A percentile compares a stretch with the other conserved stretches of the same genome.
Evolutionary conservation across 2,797 vertebrate genomes (phyloP).

Genomic region (Diglossa cyanea): DNA sequence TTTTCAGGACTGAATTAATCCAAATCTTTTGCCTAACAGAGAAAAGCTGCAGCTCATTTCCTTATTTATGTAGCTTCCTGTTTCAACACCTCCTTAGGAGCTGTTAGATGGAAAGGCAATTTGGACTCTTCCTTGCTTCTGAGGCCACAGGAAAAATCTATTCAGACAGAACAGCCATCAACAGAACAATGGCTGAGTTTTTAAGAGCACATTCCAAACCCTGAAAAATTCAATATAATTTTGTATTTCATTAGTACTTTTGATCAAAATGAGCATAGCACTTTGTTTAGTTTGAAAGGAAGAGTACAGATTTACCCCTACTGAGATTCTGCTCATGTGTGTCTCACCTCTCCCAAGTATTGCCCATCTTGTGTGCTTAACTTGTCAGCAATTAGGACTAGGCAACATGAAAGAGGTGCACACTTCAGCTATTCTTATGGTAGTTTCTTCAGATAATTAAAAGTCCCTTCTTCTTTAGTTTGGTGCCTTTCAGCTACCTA

Average conservation of each 20-base stretch:
- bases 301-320: not conserved
- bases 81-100: not conserved
- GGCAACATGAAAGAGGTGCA: not conserved
- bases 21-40: not conserved
- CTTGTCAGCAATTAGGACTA: not conserved
- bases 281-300: not conserved
- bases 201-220: not conserved
- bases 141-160: not conserved
- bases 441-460: not conserved
- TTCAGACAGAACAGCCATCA: not conserved
- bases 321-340: not conserved
- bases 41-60: conserved; percentile 3
- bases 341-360: not conserved
- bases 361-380: not conserved
- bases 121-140: not conserved
- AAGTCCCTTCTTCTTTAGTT: not conserved
- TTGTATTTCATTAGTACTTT: not conserved
- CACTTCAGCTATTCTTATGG: not conserved
- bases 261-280: not conserved
- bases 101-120: not conserved
- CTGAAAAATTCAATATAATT: not conserved
- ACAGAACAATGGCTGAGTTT: not conserved
- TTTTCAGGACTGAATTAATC: not conserved
- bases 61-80: not conserved
- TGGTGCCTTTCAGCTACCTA: not conserved